Evolutionary conservation across 2,888 invertebrate genomes (phyloP), one percentile per base, ranked within the genome.

Genomic region (Tryphoninae sp.): DNA sequence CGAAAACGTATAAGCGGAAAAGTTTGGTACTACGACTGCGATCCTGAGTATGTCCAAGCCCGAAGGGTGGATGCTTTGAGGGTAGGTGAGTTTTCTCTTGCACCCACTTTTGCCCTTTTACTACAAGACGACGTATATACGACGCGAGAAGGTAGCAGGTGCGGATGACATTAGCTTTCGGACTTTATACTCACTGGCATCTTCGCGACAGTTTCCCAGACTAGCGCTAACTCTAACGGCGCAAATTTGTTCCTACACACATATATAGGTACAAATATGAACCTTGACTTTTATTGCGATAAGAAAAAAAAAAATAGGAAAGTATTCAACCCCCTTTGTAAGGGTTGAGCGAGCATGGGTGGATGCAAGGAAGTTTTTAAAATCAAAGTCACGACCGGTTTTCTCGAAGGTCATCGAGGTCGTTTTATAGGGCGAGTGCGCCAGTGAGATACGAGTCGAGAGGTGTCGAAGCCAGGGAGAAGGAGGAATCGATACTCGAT

Each of bases 401-500:
- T 40, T 77, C 61, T 58, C 67, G 59, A 65, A 73, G 55, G 74
- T 68, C 33, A 49, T 33, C 85, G 83, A 83, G 86, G 61, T 82
- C 82, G 82, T 86, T 87, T 87, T 86, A 89, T 89, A 88, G 87
- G 88, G 78, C 84, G 84, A 80, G 83, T 87, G 89, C 88, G 86
- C 84, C 86, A 81, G 81, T 81, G 88, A 88, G 89, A 89, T 89
- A 88, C 87, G 11, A 45, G 42, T 58, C 62, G 53, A 42, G 74
- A 19, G 9, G 83, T 74, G 78, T 79, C 86, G 86, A 86, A 87
- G 88, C 89, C 87, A 89, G 87, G 88, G 6, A 87, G 90, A 89
- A 89, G 89, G 87, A 87, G 86, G 88, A 88, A 90, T 91, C 91
- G 90, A 91, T 91, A 90, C 85, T 86, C 89, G 88, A 90, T 90